Conservation (phyloP, 1,140 invertebrate genomes). For the Diprion similis region DNA sequence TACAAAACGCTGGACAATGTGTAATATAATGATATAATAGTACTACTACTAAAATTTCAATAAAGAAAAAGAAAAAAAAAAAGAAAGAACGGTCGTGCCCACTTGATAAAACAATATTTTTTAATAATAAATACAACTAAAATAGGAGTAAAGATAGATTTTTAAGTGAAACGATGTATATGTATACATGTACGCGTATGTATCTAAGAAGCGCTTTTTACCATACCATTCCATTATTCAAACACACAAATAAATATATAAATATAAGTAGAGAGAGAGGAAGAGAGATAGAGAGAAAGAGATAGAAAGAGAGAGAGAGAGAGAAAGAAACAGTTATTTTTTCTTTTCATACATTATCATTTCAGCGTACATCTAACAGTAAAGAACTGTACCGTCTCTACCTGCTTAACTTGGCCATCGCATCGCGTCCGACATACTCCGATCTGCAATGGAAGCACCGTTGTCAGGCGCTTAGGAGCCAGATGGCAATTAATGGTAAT, state of each 20-base stretch:
- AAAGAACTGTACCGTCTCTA: background rate
- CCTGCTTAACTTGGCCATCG: background rate
- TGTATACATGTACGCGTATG: background rate
- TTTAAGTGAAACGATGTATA: background rate
- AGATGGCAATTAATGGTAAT: constrained; percentile 7
- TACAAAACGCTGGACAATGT: background rate
- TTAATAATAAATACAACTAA: background rate
- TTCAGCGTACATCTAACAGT: constrained; percentile 2
- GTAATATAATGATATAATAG: background rate
- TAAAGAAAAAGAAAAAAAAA: background rate
- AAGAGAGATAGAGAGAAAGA: too few species aligned
- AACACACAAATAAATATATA: background rate
- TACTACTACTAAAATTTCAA: background rate
- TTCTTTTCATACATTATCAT: background rate
- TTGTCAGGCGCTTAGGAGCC: background rate
- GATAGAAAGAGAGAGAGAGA: too few species aligned
- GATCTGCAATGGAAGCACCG: constrained; percentile 3
- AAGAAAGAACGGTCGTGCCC: constrained; percentile 3
- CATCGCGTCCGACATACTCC: background rate
- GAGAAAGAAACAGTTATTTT: too few species aligned
- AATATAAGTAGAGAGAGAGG: background rate
- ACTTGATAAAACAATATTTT: background rate
- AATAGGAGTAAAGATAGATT: background rate
- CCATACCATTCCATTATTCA: constrained; percentile 2
- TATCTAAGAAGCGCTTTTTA: constrained; percentile 5